phyloP scores from a whole-genome alignment of 1,140 invertebrate species.

The Melitaea cinxia region DNA sequence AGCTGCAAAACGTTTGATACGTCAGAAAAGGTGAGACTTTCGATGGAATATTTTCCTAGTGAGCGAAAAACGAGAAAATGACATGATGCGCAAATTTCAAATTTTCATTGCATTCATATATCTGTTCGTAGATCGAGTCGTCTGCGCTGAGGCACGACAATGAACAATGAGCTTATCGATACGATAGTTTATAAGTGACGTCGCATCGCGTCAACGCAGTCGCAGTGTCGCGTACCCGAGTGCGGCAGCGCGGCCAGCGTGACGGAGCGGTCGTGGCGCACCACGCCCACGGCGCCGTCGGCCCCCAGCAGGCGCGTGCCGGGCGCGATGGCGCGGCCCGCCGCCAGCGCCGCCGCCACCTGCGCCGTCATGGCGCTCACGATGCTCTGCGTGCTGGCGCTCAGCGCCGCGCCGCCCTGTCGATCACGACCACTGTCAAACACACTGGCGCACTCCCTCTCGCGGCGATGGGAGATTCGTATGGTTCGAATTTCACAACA shows the following conservation, averaged over 20 bases:
- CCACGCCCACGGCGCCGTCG: constrained; percentile 85
- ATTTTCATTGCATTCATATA: too few relatives aligned
- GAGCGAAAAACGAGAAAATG: too few relatives aligned
- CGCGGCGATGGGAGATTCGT: not conserved
- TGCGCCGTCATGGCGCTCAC: constrained; percentile 82
- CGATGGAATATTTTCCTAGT: too few relatives aligned
- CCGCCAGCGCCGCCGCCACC: constrained; percentile 84
- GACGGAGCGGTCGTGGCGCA: constrained; percentile 85
- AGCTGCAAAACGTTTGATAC: constrained; percentile 4
- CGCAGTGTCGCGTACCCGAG: constrained; percentile 66
- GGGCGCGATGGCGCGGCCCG: constrained; percentile 83
- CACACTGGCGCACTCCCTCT: not conserved
- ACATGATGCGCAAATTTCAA: too few relatives aligned
- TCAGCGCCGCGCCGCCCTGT: constrained; percentile 29
- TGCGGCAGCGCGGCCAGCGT: constrained; percentile 82
- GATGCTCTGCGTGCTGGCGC: constrained; percentile 52
- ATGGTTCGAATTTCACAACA: too few relatives aligned
- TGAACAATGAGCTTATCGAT: not conserved
- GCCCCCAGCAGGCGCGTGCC: constrained; percentile 84
- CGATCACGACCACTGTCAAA: constrained; percentile 7
- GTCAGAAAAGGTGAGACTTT: not conserved
- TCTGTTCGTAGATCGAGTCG: too few relatives aligned
- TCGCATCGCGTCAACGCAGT: not conserved
- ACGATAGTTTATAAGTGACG: not conserved
- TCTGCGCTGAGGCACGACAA: too few relatives aligned